These are phyloP conservation scores for Bostrychus sinensis DNA, from an alignment of 2,113 vertebrate genomes.

Conservation along the genomic window DNA sequence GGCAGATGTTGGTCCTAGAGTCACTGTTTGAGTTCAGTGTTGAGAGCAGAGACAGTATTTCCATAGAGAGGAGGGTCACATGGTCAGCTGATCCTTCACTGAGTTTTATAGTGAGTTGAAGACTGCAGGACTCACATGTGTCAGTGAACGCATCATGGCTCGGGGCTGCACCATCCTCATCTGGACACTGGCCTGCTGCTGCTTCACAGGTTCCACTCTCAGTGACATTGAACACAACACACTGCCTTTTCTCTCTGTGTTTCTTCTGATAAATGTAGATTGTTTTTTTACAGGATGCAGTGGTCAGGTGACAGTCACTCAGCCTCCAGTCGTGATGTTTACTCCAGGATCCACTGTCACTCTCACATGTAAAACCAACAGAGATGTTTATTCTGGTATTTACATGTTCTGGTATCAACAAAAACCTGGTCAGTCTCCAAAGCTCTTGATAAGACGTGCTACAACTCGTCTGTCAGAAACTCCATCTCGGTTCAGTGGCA, in stretches of 20 bases:
- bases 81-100: slow-evolving; percentile 24
- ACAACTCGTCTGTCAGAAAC: neutral
- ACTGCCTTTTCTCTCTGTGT: slow-evolving; percentile 28
- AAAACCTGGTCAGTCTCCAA: slow-evolving; percentile 67
- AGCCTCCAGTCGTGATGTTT: slow-evolving; percentile 10
- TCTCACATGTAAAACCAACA: slow-evolving; percentile 28
- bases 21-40: neutral
- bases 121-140: slow-evolving; percentile 4
- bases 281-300: slow-evolving; percentile 30
- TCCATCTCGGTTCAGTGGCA: slow-evolving; percentile 62
- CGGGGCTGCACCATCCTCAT: slow-evolving; percentile 31
- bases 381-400: neutral
- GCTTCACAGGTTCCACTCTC: slow-evolving; percentile 20
- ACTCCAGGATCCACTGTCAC: slow-evolving; percentile 34
- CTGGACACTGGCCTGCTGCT: slow-evolving; percentile 33
- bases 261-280: slow-evolving; percentile 20
- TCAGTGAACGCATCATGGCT: slow-evolving; percentile 15
- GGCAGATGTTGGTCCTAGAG: too few relatives aligned
- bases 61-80: slow-evolving; percentile 9
- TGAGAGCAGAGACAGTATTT: neutral
- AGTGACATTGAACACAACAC: slow-evolving; percentile 17
- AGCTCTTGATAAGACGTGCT: slow-evolving; percentile 39
- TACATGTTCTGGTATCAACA: slow-evolving; percentile 55
- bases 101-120: slow-evolving; percentile 10
- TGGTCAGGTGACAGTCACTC: slow-evolving; percentile 62